Percentiles rank a stretch among this genome's conserved stretches.
Evolutionary conservation across 2,797 vertebrate species (phyloP).

Genomic region (Kryptopterus vitreolus): DNA sequence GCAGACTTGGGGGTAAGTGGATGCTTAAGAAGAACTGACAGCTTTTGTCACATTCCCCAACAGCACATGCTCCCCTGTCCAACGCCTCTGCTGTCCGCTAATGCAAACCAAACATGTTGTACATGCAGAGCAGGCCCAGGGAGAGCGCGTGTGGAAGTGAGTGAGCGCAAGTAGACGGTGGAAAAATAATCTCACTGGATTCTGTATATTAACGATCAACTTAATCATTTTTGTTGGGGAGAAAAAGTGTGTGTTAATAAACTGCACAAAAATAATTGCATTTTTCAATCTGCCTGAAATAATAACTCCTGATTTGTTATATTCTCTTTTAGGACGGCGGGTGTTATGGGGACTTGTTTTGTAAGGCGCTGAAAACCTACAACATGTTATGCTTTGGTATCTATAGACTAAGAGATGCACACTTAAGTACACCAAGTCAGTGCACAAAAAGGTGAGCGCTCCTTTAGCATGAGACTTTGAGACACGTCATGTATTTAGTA

Average conservation of each 20-base stretch:
- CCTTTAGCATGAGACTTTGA: neutral
- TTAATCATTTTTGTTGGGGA: neutral
- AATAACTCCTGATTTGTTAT: neutral
- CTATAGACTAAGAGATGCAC: slow-evolving; percentile 96
- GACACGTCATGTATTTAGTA: neutral
- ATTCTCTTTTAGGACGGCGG: slow-evolving; percentile 82
- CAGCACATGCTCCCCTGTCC: slow-evolving; percentile 60
- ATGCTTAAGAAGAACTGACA: slow-evolving; percentile 66
- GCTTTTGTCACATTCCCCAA: slow-evolving; percentile 67
- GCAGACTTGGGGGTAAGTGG: slow-evolving; percentile 92
- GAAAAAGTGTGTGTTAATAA: neutral
- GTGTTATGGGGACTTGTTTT: slow-evolving; percentile 98
- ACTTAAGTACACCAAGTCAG: slow-evolving; percentile 81
- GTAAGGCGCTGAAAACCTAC: slow-evolving; percentile 98
- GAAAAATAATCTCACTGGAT: slow-evolving; percentile 38
- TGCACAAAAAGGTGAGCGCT: slow-evolving; percentile 92
- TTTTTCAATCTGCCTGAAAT: neutral
- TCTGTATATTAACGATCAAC: slow-evolving; percentile 4
- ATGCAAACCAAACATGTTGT: slow-evolving; percentile 68
- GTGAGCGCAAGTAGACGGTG: slow-evolving; percentile 42
- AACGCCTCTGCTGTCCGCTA: slow-evolving; percentile 57
- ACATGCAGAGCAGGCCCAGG: slow-evolving; percentile 56
- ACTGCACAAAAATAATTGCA: neutral
- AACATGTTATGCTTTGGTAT: slow-evolving; percentile 99
- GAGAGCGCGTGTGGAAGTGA: slow-evolving; percentile 48